These are phyloP conservation scores for Centropus unirufus DNA, from an alignment of 2,113 vertebrate genomes.

Conservation along the genomic window DNA sequence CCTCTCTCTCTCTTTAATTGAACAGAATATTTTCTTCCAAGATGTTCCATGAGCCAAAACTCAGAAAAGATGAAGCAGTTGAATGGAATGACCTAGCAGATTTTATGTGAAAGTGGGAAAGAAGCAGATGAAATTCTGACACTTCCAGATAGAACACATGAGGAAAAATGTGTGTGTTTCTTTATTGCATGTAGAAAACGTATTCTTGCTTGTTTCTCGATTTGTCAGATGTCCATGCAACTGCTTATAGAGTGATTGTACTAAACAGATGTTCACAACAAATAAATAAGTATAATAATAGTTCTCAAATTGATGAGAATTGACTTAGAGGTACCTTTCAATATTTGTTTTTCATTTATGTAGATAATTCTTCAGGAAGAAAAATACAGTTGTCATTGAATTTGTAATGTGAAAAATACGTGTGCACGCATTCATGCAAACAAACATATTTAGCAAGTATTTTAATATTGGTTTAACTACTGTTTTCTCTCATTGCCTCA, in stretches of 20 bases:
- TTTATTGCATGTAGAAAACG: too few species aligned
- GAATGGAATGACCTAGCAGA: not conserved
- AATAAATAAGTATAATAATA: not conserved
- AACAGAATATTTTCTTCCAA: slow-evolving; percentile 11
- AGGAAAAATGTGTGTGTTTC: too few species aligned
- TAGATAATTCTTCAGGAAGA: not conserved
- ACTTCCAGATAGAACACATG: too few species aligned
- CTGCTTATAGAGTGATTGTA: not conserved
- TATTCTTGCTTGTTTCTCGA: too few species aligned
- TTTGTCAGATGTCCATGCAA: not conserved
- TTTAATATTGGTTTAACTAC: not conserved
- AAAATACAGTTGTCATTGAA: not conserved
- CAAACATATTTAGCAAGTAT: not conserved
- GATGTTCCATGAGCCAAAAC: not conserved
- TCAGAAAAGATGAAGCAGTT: not conserved
- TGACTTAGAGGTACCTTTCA: not conserved
- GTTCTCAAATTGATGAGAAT: not conserved
- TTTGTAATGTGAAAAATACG: not conserved
- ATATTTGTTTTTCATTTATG: not conserved
- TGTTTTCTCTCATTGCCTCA: not conserved
- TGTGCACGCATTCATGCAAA: rapidly evolving
- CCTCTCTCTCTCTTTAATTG: not conserved
- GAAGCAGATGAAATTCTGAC: too few species aligned
- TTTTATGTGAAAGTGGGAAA: too few species aligned
- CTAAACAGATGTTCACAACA: not conserved